These are phyloP conservation scores for Poecile montanus DNA, from an alignment of 2,797 vertebrate species.

Conservation along the genomic window DNA sequence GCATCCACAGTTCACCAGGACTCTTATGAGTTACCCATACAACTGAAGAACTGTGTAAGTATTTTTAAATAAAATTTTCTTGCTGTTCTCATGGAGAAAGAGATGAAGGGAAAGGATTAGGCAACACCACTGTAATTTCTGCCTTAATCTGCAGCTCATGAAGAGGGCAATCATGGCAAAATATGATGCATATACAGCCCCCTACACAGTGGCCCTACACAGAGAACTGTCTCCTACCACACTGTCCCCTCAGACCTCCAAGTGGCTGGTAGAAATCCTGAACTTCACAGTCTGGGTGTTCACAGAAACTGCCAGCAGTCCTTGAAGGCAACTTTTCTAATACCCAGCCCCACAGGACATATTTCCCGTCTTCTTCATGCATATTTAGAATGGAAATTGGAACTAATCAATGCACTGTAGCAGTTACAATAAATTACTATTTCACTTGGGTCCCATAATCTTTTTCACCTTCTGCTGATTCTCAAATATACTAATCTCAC, in stretches of 20 bases:
- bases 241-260: neutral
- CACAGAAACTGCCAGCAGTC: neutral
- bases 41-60: neutral
- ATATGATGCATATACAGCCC: neutral
- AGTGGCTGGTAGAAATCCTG: neutral
- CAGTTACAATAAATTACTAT: neutral
- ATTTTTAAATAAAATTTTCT: neutral
- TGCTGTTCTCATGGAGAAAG: neutral
- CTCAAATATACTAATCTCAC: neutral
- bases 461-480: neutral
- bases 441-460: neutral
- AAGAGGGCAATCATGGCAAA: neutral
- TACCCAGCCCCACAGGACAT: accelerated
- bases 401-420: neutral
- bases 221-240: neutral
- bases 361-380: neutral
- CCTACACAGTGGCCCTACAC: neutral
- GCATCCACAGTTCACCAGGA: neutral
- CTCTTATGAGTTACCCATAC: neutral
- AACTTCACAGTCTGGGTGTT: neutral
- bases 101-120: neutral
- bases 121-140: neutral
- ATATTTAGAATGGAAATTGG: neutral
- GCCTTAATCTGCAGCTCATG: neutral
- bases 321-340: neutral